Evolutionary conservation across 2,113 vertebrate species (phyloP).

Genomic region (Nycticryphes semicollaris): DNA sequence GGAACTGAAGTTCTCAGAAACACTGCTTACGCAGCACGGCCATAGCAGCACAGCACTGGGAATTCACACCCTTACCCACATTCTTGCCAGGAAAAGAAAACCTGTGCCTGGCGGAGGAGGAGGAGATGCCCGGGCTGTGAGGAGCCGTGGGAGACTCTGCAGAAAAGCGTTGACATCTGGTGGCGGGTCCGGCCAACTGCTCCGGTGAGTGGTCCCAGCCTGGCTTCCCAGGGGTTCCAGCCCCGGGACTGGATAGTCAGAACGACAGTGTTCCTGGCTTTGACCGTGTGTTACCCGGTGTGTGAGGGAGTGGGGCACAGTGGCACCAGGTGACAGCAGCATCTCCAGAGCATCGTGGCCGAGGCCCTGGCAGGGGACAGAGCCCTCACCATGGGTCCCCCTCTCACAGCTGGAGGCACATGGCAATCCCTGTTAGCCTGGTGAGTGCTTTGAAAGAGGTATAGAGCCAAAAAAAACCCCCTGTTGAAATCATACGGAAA

Average conservation of each 20-base stretch:
- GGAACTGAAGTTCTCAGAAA: background rate
- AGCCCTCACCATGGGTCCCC: background rate
- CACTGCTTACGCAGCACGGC: too few relatives aligned
- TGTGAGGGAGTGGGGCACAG: too few relatives aligned
- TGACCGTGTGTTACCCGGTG: too few relatives aligned
- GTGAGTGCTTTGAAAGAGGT: background rate
- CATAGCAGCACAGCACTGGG: too few relatives aligned
- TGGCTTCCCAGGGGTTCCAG: too few relatives aligned
- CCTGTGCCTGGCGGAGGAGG: too few relatives aligned
- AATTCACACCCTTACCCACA: too few relatives aligned
- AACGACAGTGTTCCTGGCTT: background rate
- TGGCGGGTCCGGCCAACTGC: background rate
- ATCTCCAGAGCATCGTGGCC: fast-evolving
- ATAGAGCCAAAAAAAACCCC: background rate
- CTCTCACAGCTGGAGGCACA: background rate
- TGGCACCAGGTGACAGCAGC: too few relatives aligned
- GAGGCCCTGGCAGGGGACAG: background rate
- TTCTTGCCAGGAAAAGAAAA: background rate
- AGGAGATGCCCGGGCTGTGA: background rate
- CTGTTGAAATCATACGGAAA: background rate
- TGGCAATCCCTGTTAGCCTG: background rate
- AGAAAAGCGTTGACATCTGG: background rate
- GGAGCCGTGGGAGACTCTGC: background rate
- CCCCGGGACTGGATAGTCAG: background rate
- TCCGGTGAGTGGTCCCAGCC: background rate